phyloP scores from a whole-genome alignment of 2,113 vertebrate genomes.

The Brienomyrus longianalis region DNA sequence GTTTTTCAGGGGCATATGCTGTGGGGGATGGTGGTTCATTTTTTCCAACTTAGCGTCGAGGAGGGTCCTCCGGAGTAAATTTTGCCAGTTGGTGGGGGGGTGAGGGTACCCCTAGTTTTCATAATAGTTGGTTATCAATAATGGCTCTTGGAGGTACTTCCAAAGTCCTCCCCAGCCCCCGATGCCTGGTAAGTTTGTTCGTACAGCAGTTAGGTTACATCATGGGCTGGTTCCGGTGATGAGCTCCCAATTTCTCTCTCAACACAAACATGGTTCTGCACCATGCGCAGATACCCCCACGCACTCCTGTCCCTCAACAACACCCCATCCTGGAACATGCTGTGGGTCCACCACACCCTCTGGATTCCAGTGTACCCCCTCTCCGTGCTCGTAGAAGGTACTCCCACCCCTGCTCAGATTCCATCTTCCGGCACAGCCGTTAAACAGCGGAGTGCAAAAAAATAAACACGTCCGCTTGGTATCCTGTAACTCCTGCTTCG shows the following conservation, averaged over 20 bases:
- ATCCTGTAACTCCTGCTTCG: background rate
- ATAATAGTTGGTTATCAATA: background rate
- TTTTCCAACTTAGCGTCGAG: too few relatives aligned
- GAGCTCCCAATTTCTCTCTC: background rate
- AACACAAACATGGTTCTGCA: background rate
- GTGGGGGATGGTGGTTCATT: background rate
- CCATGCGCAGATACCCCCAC: slow-evolving; percentile 55
- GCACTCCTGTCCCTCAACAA: slow-evolving; percentile 68
- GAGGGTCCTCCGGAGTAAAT: background rate
- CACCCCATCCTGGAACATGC: slow-evolving; percentile 59
- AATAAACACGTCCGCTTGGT: background rate
- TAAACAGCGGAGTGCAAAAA: background rate
- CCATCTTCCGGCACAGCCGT: background rate
- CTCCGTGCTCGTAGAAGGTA: slow-evolving; percentile 80
- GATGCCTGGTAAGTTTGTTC: background rate
- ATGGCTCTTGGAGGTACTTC: background rate
- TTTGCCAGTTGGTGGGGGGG: background rate
- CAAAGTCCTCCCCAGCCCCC: too few relatives aligned
- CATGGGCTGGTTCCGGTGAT: background rate
- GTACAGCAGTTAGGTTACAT: background rate
- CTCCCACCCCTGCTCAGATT: background rate
- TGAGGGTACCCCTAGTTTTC: background rate
- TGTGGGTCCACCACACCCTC: slow-evolving; percentile 77
- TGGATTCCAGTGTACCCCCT: slow-evolving; percentile 74
- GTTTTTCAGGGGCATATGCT: background rate